phyloP scores from a whole-genome alignment of 2,888 invertebrate species.

The Caradrina kadenii region DNA sequence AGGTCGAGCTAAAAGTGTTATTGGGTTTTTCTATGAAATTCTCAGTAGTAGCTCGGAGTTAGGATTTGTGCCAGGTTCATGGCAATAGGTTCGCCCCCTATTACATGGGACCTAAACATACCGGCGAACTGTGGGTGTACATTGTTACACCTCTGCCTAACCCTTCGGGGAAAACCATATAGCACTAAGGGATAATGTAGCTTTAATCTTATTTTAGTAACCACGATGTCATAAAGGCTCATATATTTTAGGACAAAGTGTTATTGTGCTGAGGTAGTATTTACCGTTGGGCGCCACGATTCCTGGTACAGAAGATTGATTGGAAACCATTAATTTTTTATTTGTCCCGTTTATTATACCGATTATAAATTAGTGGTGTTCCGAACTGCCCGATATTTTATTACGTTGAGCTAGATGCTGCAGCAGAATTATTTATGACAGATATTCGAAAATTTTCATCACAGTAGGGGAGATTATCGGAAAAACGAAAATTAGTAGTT shows the following conservation, averaged over 20 bases:
- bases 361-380: slow-evolving; percentile 10
- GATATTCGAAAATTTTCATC: background rate
- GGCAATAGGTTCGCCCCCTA: no score
- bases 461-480: background rate
- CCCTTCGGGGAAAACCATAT: no score
- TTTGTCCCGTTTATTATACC: slow-evolving; percentile 37
- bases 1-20: no score
- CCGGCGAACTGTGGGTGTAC: no score
- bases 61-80: no score
- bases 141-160: no score
- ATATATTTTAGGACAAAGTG: slow-evolving; percentile 1
- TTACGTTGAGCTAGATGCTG: slow-evolving; percentile 13
- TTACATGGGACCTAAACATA: no score
- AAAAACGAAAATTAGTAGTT: background rate
- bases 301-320: slow-evolving; percentile 32
- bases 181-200: no score
- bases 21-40: no score
- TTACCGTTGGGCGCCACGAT: slow-evolving; percentile 33
- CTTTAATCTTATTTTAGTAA: background rate
- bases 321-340: slow-evolving; percentile 27
- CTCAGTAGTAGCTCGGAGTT: no score
- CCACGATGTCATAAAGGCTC: background rate
- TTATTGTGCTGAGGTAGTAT: slow-evolving; percentile 19
- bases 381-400: slow-evolving; percentile 1
- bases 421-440: background rate